phyloP scores from a whole-genome alignment of 2,888 invertebrate species.

The Cantharis nigra region DNA sequence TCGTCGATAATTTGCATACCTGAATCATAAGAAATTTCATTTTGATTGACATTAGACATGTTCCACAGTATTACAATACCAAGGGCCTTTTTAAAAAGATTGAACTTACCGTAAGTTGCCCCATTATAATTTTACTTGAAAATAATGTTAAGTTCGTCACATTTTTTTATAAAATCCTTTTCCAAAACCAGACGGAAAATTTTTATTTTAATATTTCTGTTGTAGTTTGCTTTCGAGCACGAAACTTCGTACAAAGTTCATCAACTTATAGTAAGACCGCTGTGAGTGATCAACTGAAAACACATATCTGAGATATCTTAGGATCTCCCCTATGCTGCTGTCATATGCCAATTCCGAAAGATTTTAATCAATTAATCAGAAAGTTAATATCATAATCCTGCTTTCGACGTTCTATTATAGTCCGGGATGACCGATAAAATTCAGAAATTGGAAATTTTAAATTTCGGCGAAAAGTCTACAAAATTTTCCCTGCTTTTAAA shows the following conservation, averaged over 20 bases:
- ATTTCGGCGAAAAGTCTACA: neutral
- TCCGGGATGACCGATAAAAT: conserved; percentile 5
- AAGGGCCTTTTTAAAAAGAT: neutral
- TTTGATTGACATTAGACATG: neutral
- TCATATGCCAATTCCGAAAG: conserved; percentile 50
- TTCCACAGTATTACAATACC: neutral
- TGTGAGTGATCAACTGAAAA: conserved; percentile 20
- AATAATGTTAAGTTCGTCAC: neutral
- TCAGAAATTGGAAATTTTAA: neutral
- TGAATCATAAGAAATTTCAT: neutral
- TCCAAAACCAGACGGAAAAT: neutral
- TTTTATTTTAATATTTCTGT: neutral
- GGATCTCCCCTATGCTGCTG: conserved; percentile 41
- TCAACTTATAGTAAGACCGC: conserved; percentile 9
- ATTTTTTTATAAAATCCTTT: neutral
- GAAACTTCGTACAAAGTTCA: neutral
- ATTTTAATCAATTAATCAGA: conserved; percentile 53
- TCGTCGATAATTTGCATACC: neutral
- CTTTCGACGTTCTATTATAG: conserved; percentile 38
- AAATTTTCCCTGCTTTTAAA: neutral
- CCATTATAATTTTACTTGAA: neutral
- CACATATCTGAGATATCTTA: conserved; percentile 12
- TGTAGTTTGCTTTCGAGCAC: neutral
- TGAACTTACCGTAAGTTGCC: neutral
- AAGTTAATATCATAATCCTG: conserved; percentile 52